Conservation (phyloP, 2,888 invertebrate genomes). For the Invenusta paracnida region DNA sequence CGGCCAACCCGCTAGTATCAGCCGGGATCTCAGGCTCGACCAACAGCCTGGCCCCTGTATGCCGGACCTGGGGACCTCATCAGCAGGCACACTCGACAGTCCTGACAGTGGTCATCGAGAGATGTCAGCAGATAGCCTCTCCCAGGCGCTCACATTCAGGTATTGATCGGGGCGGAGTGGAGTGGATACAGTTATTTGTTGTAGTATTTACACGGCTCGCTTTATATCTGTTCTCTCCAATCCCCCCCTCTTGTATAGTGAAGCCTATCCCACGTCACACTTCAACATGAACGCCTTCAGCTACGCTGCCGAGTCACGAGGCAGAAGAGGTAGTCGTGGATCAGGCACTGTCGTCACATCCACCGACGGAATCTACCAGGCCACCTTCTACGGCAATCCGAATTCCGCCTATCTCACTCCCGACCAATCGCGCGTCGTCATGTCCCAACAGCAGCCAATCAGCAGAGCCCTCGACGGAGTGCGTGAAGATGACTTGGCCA, state of each 20-base stretch:
- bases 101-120: constrained; percentile 59
- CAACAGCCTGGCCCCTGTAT: background rate
- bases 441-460: background rate
- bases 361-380: background rate
- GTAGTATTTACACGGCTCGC: background rate
- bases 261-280: background rate
- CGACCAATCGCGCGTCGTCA: background rate
- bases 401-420: background rate
- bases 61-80: background rate
- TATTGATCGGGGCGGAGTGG: background rate
- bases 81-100: constrained; percentile 46
- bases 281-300: background rate
- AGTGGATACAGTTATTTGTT: background rate
- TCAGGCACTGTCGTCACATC: too few species aligned
- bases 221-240: background rate
- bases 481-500: background rate
- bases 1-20: background rate
- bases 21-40: background rate
- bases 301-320: background rate
- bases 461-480: background rate
- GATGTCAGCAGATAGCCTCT: constrained; percentile 53
- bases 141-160: constrained; percentile 37
- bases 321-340: too few species aligned
- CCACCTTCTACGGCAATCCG: background rate
- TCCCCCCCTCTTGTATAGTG: background rate